Base-by-base conservation (phyloP, 2,888 invertebrate species). In the Siphonodentalium dalli region DNA sequence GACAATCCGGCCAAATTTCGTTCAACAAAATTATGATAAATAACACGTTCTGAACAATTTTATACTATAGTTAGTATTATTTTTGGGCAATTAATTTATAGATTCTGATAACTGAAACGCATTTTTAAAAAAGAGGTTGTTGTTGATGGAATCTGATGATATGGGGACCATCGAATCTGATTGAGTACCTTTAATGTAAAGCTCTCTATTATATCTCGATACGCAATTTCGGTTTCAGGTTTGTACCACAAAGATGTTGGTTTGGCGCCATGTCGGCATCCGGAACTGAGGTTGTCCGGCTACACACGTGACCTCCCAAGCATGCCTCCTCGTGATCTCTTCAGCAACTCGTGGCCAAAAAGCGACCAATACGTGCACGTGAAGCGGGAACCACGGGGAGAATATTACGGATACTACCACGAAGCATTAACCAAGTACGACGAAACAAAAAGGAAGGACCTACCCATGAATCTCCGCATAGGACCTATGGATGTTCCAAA, bases 361-460 rank as follows among this genome's bases (percentile, higher is more conserved):
- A 50, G 65, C 28, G 72, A 73, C 41, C 61, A 65, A 23, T 69
- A 68, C 62, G 62, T 67, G 9, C 69, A 70, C 6, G 64, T 66
- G 13, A 62, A 65, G 45, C 54, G 71, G 11, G 64, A 64, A 26
- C 68, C 70, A 7, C 51, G 71, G 5, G 71, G 71, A 18, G 69
- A 74, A 18, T 74, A 73, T 45, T 75, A 75, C 44, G 72, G 72
- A 2, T 74, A 74, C 39, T 75, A 75, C 46, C 74, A 75, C 41
- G 73, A 75, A 43, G 70, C 73, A 7, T 61, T 75, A 6, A 72
- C 72, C 27, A 49, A 57, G 2, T 71, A 73, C 31, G 54, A 62
- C 9, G 64, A 63, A 9, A 49, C 69, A 21, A 57, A 71, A 15
- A 59, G 63, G 42, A 62, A 57, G 18, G 66, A 70, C 28, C 54